Conservation (phyloP, 2,113 vertebrate genomes). For the Dipodomys ordii region DNA sequence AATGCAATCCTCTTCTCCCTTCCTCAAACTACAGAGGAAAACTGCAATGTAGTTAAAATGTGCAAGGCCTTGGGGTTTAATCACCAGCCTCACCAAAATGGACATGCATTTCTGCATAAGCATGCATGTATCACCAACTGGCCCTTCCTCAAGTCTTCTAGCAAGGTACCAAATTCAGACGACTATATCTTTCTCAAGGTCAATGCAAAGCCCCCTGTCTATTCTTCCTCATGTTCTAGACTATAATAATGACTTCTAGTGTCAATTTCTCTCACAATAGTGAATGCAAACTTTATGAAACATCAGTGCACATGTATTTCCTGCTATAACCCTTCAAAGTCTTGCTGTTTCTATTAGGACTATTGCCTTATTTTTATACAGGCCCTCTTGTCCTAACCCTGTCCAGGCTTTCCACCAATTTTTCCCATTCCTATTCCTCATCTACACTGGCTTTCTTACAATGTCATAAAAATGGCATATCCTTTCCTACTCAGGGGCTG, state of each 20-base stretch:
- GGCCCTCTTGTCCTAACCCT: neutral
- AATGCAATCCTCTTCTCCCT: neutral
- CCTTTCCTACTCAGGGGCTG: neutral
- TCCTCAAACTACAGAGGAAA: too few species aligned
- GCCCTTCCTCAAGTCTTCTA: neutral
- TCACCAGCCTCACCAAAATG: too few species aligned
- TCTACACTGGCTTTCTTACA: neutral
- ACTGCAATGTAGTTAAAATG: neutral
- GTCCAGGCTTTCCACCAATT: too few species aligned
- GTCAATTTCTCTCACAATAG: neutral
- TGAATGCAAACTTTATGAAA: neutral
- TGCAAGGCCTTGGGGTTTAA: too few species aligned
- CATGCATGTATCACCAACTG: too few species aligned
- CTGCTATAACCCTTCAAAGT: neutral
- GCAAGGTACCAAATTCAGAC: neutral
- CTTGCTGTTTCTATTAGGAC: neutral
- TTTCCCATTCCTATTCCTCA: neutral
- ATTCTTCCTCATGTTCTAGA: neutral
- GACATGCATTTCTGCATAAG: too few species aligned
- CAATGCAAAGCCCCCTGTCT: neutral
- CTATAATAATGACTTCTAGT: neutral
- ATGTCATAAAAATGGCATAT: neutral
- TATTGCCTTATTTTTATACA: neutral
- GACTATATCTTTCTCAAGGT: neutral
- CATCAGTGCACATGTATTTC: neutral